Percentiles rank a stretch among this genome's conserved stretches.
These are phyloP conservation scores for human DNA, from an alignment of 2,113 vertebrate genomes.

Conservation along the genomic window DNA sequence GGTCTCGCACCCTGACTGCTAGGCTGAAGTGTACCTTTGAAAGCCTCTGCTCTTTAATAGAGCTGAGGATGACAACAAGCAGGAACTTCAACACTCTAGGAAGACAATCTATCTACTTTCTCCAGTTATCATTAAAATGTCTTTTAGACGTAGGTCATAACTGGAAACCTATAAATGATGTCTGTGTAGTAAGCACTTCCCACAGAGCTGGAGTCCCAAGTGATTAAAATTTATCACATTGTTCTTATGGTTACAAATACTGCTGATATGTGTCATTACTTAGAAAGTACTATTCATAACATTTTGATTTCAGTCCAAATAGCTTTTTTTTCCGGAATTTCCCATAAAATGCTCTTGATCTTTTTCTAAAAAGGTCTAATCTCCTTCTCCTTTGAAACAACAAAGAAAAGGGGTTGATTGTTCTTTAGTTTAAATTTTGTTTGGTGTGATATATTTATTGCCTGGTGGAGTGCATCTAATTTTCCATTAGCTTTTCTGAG, in stretches of 20 bases:
- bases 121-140: conserved; percentile 92
- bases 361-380: conserved; percentile 65
- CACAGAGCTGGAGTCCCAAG: conserved; percentile 85
- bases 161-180: conserved; percentile 91
- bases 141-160: conserved; percentile 90
- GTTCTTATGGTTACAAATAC: conserved; percentile 87
- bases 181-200: conserved; percentile 88
- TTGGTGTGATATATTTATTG: conserved; percentile 76
- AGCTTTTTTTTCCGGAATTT: conserved; percentile 77
- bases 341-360: conserved; percentile 80
- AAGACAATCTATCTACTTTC: conserved; percentile 89
- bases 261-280: conserved; percentile 89
- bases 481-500: conserved; percentile 65
- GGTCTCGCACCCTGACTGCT: conserved; percentile 82
- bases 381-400: conserved; percentile 75
- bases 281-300: conserved; percentile 84
- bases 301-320: conserved; percentile 86
- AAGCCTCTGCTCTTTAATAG: conserved; percentile 86
- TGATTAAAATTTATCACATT: conserved; percentile 89
- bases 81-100: conserved; percentile 91
- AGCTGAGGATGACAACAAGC: conserved; percentile 89
- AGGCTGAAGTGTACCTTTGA: conserved; percentile 85
- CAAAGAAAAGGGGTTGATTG: conserved; percentile 76
- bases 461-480: conserved; percentile 70
- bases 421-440: conserved; percentile 79